phyloP scores from a whole-genome alignment of 2,797 vertebrate species.

The Danio choprae region DNA sequence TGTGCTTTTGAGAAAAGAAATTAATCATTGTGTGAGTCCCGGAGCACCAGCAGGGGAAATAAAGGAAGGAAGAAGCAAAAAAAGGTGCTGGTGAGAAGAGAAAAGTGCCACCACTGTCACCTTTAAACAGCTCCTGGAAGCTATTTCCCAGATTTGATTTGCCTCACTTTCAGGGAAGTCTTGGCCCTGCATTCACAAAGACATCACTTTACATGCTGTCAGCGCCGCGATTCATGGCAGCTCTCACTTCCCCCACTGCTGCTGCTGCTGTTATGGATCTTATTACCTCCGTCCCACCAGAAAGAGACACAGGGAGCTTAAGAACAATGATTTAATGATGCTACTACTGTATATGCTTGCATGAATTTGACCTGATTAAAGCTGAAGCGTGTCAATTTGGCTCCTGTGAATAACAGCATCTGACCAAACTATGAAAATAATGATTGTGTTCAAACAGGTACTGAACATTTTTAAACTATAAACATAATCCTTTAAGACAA shows the following conservation, averaged over 20 bases:
- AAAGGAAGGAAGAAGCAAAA: slow-evolving; percentile 7
- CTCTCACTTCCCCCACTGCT: slow-evolving; percentile 46
- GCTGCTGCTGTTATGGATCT: slow-evolving; percentile 49
- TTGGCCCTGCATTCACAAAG: slow-evolving; percentile 57
- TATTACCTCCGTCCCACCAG: slow-evolving; percentile 53
- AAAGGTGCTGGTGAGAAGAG: slow-evolving; percentile 20
- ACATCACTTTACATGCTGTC: slow-evolving; percentile 57
- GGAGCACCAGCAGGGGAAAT: slow-evolving; percentile 45
- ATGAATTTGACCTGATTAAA: slow-evolving; percentile 32
- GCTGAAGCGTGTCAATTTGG: slow-evolving; percentile 6
- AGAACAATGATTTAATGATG: slow-evolving; percentile 39
- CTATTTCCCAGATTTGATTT: slow-evolving; percentile 55
- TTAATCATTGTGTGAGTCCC: slow-evolving; percentile 60
- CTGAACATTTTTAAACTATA: background rate
- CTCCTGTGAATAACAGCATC: background rate
- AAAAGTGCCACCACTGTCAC: slow-evolving; percentile 55
- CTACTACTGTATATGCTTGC: slow-evolving; percentile 17
- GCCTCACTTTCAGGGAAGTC: slow-evolving; percentile 50
- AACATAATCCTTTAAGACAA: background rate
- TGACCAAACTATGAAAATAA: background rate
- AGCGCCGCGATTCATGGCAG: slow-evolving; percentile 47
- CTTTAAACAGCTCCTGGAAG: slow-evolving; percentile 50
- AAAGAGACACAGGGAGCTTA: slow-evolving; percentile 20
- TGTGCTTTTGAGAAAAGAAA: slow-evolving; percentile 55
- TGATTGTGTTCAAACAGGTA: background rate